Percentiles rank a stretch among this genome's conserved stretches.
Conservation (phyloP, 2,888 invertebrate species). For the Serrognathus titanus region DNA sequence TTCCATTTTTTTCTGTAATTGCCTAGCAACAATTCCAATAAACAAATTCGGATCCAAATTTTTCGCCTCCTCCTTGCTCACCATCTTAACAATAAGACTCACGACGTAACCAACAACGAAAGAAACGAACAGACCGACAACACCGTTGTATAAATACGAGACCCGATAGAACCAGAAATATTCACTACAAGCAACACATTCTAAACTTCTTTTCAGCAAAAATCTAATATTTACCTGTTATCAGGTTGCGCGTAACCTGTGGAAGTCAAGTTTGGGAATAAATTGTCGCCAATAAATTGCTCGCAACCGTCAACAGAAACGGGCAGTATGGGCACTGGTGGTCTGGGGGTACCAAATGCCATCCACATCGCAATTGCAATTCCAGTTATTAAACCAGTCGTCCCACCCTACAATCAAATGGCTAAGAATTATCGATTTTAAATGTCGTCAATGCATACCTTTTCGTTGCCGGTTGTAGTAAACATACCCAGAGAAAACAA, state of each 20-base stretch:
- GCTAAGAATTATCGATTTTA: neutral
- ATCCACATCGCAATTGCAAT: constrained; percentile 75
- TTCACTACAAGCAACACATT: constrained; percentile 30
- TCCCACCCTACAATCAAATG: constrained; percentile 59
- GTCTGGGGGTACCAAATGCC: constrained; percentile 78
- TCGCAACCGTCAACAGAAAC: constrained; percentile 59
- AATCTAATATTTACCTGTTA: constrained; percentile 2
- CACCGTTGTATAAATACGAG: constrained; percentile 72
- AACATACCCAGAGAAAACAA: constrained; percentile 82
- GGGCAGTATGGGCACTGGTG: constrained; percentile 56
- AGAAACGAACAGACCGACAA: constrained; percentile 53
- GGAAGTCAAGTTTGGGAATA: constrained; percentile 2
- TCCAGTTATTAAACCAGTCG: constrained; percentile 62
- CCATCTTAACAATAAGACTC: constrained; percentile 44
- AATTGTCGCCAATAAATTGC: constrained; percentile 11
- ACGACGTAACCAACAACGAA: constrained; percentile 52
- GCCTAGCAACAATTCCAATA: constrained; percentile 10
- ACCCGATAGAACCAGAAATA: constrained; percentile 68
- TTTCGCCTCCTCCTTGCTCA: constrained; percentile 5
- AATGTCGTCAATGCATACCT: constrained; percentile 40
- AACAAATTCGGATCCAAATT: constrained; percentile 25
- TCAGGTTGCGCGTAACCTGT: neutral
- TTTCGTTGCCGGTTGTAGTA: constrained; percentile 65
- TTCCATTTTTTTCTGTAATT: constrained; percentile 1
- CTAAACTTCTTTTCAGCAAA: neutral